These are phyloP conservation scores for Anseranas semipalmata DNA, from an alignment of 2,113 vertebrate genomes.

Conservation along the genomic window DNA sequence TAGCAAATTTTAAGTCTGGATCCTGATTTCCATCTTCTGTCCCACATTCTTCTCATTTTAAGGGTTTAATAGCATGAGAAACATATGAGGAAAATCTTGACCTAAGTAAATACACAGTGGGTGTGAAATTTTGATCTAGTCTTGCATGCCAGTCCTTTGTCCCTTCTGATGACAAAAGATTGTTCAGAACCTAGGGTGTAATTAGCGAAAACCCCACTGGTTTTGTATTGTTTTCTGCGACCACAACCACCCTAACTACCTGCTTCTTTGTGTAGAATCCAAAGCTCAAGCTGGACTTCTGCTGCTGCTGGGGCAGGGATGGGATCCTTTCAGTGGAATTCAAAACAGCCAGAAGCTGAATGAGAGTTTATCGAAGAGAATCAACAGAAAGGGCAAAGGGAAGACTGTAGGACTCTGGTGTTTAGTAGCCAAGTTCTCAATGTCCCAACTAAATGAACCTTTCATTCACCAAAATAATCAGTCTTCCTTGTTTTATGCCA, in stretches of 20 bases:
- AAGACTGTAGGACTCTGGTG: not conserved
- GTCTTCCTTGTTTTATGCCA: not conserved
- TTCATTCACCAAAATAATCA: not conserved
- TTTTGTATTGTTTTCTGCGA: not conserved
- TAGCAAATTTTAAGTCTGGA: not conserved
- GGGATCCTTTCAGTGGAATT: not conserved
- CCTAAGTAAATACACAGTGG: not conserved
- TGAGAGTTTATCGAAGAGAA: not conserved
- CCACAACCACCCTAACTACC: not conserved
- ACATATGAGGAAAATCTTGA: not conserved
- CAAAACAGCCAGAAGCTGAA: not conserved
- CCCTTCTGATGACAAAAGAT: not conserved
- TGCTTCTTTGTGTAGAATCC: not conserved
- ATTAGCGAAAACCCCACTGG: not conserved
- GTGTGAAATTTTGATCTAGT: conserved; percentile 11
- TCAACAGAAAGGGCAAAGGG: not conserved
- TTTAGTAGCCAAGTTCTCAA: not conserved
- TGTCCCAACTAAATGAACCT: not conserved
- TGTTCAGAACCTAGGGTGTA: not conserved
- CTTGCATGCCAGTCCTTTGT: not conserved
- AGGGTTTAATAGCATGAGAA: not conserved
- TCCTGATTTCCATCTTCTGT: not conserved
- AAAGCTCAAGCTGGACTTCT: not conserved
- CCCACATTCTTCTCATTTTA: not conserved
- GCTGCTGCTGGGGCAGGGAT: not conserved